Percentiles rank a stretch among this genome's conserved stretches.
Evolutionary conservation across 2,797 vertebrate genomes (phyloP).

Genomic region (Sebastes minor): DNA sequence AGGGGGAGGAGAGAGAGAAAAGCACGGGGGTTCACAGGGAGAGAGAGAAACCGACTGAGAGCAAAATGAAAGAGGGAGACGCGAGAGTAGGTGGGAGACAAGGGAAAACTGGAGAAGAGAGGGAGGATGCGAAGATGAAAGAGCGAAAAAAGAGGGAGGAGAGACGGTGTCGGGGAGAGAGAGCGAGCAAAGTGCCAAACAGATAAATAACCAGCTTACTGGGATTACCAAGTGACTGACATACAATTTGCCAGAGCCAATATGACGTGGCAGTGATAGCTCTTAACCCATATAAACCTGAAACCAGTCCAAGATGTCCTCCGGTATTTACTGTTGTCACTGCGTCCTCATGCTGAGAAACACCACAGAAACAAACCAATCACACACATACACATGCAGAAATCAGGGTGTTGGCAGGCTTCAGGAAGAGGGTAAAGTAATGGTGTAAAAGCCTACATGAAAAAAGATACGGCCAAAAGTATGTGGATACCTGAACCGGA

Average conservation of each 20-base stretch:
- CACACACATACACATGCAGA: background rate
- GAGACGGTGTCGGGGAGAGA: constrained; percentile 50
- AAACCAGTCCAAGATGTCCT: constrained; percentile 71
- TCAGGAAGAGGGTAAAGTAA: background rate
- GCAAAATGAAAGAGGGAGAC: constrained; percentile 70
- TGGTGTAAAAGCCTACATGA: background rate
- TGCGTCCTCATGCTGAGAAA: constrained; percentile 17
- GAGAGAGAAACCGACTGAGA: constrained; percentile 62
- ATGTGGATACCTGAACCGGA: background rate
- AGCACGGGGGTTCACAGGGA: constrained; percentile 55
- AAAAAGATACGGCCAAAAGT: background rate
- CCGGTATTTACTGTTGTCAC: constrained; percentile 56
- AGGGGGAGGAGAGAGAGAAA: constrained; percentile 52
- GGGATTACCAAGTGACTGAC: constrained; percentile 82
- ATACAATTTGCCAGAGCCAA: constrained; percentile 72
- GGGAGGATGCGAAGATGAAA: constrained; percentile 72
- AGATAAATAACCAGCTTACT: constrained; percentile 82
- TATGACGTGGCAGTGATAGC: constrained; percentile 75
- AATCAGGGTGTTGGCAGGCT: background rate
- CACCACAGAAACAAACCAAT: constrained; percentile 1
- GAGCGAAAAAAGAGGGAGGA: constrained; percentile 31
- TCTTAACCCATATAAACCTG: constrained; percentile 79
- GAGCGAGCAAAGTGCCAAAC: constrained; percentile 73
- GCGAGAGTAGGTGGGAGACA: constrained; percentile 74
- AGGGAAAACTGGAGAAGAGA: constrained; percentile 67